Conservation (phyloP, 2,797 vertebrate genomes). For the Zenarchopterus dispar region DNA sequence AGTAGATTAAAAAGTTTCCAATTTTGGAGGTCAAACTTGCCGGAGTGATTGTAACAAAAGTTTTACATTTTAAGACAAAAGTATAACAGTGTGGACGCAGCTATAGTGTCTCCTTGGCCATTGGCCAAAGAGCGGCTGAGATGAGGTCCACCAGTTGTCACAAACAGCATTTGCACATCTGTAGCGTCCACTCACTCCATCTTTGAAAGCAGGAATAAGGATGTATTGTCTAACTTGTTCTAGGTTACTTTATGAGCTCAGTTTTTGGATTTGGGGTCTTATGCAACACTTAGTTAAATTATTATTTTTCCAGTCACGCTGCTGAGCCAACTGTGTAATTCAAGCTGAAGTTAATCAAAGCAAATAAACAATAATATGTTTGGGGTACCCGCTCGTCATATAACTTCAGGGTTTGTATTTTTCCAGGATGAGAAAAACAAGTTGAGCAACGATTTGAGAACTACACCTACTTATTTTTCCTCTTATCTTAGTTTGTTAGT, state of each 20-base stretch:
- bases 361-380: conserved; percentile 49
- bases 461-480: too few species aligned
- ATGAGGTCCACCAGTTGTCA: too few species aligned
- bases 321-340: conserved; percentile 32
- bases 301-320: conserved; percentile 17
- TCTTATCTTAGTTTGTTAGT: neutral
- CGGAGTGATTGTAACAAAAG: too few species aligned
- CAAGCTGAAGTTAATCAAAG: conserved; percentile 44
- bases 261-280: conserved; percentile 16
- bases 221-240: neutral
- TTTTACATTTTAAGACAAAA: too few species aligned
- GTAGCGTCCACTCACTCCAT: conserved; percentile 7
- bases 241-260: conserved; percentile 13
- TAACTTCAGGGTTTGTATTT: conserved; percentile 1
- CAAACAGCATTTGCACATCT: neutral
- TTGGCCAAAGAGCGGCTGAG: too few species aligned
- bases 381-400: neutral
- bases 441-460: neutral
- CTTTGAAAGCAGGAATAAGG: conserved; percentile 5
- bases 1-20: too few species aligned
- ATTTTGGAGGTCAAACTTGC: too few species aligned
- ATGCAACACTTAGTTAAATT: conserved; percentile 25
- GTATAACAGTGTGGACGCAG: too few species aligned
- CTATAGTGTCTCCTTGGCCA: too few species aligned
- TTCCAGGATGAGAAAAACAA: conserved; percentile 31